phyloP scores from a whole-genome alignment of 1,140 invertebrate genomes.

The Papilio xuthus region DNA sequence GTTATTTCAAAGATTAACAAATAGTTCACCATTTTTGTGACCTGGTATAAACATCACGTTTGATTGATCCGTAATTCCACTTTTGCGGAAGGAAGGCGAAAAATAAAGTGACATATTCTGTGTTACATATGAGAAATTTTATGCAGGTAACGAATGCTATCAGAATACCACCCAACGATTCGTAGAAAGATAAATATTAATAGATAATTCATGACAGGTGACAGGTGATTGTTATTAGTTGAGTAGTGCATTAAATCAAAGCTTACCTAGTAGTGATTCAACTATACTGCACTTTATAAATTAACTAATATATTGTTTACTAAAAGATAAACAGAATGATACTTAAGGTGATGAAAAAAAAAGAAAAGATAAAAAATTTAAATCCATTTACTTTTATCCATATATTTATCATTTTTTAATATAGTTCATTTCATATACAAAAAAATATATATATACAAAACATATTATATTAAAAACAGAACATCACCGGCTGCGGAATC shows the following conservation, averaged over 20 bases:
- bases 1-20: too few species aligned
- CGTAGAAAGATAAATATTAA: conserved; percentile 3
- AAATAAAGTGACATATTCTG: neutral
- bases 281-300: neutral
- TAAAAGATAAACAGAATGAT: neutral
- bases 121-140: neutral
- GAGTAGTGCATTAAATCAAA: neutral
- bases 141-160: neutral
- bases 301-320: neutral
- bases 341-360: neutral
- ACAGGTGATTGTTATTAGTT: neutral
- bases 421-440: too few species aligned
- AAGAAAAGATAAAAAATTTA: neutral
- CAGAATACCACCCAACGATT: neutral
- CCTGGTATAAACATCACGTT: neutral
- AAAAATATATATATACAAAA: too few species aligned
- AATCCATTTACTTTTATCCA: too few species aligned
- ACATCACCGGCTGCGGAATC: too few species aligned
- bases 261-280: neutral
- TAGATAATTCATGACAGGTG: neutral
- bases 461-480: too few species aligned
- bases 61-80: too few species aligned
- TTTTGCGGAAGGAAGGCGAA: neutral
- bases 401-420: too few species aligned
- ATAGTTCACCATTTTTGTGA: neutral